Percentiles rank a stretch among this genome's conserved stretches.
Conservation (phyloP, 2,888 invertebrate species). For the Atherix ibis region DNA sequence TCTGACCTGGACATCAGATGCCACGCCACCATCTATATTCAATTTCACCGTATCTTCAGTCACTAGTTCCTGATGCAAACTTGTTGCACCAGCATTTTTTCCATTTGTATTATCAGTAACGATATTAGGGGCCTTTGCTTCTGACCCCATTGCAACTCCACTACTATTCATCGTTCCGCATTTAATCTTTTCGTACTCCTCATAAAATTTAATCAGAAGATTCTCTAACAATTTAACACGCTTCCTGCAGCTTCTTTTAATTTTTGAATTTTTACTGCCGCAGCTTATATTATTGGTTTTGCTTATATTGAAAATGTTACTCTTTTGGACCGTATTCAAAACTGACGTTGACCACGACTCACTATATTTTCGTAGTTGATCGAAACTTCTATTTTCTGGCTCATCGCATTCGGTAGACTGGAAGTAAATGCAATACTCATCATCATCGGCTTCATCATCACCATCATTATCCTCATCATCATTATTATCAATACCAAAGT, state of each 20-base stretch:
- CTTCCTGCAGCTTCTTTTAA: background rate
- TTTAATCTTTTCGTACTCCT: conserved; percentile 23
- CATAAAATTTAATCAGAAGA: conserved; percentile 29
- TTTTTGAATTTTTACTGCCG: background rate
- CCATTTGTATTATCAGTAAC: background rate
- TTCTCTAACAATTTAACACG: conserved; percentile 24
- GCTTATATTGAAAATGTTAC: no score
- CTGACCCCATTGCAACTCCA: conserved; percentile 4
- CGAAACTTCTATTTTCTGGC: no score
- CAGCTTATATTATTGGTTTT: no score
- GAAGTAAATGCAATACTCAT: no score
- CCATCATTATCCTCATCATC: no score
- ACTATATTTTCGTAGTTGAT: background rate
- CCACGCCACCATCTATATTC: no score
- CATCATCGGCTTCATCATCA: background rate
- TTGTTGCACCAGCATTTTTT: conserved; percentile 1
- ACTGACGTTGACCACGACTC: conserved; percentile 2
- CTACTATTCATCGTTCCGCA: conserved; percentile 5
- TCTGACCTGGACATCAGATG: no score
- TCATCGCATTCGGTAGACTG: no score
- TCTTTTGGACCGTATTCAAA: no score
- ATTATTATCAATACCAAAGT: no score
- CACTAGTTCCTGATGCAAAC: background rate
- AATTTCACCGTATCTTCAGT: no score
- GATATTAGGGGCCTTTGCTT: conserved; percentile 1